Evolutionary conservation across 2,113 vertebrate genomes (phyloP).

Genomic region (Engystomops pustulosus): DNA sequence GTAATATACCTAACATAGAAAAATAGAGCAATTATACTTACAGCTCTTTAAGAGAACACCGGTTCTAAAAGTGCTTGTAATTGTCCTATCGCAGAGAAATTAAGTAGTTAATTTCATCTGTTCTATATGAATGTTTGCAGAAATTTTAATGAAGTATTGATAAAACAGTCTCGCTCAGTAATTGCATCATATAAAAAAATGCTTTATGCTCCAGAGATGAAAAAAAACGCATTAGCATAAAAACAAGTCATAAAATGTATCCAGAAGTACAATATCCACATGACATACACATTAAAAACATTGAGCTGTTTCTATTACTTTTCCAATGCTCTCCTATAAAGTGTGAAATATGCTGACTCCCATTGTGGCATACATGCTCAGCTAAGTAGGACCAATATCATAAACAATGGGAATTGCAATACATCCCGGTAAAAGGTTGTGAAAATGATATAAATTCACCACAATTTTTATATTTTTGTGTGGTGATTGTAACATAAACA

Average conservation of each 20-base stretch:
- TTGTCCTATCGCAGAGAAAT: slow-evolving; percentile 34
- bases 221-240: slow-evolving; percentile 38
- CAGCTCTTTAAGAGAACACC: slow-evolving; percentile 36
- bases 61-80: slow-evolving; percentile 22
- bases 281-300: slow-evolving; percentile 35
- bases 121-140: slow-evolving; percentile 40
- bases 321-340: slow-evolving; percentile 23
- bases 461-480: too few species aligned
- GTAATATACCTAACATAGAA: slow-evolving; percentile 40
- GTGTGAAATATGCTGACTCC: slow-evolving; percentile 5
- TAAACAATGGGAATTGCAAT: neutral
- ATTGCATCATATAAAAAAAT: slow-evolving; percentile 50
- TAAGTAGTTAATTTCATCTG: slow-evolving; percentile 35
- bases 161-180: slow-evolving; percentile 30
- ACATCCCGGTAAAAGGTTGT: too few species aligned
- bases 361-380: neutral
- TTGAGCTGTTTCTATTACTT: slow-evolving; percentile 32
- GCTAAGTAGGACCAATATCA: neutral
- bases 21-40: slow-evolving; percentile 48
- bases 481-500: too few species aligned
- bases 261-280: slow-evolving; percentile 30
- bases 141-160: slow-evolving; percentile 48
- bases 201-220: slow-evolving; percentile 28
- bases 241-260: slow-evolving; percentile 24
- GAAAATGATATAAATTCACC: too few species aligned